phyloP scores from a whole-genome alignment of 1,140 invertebrate species.

The Meloidogyne exigua region DNA sequence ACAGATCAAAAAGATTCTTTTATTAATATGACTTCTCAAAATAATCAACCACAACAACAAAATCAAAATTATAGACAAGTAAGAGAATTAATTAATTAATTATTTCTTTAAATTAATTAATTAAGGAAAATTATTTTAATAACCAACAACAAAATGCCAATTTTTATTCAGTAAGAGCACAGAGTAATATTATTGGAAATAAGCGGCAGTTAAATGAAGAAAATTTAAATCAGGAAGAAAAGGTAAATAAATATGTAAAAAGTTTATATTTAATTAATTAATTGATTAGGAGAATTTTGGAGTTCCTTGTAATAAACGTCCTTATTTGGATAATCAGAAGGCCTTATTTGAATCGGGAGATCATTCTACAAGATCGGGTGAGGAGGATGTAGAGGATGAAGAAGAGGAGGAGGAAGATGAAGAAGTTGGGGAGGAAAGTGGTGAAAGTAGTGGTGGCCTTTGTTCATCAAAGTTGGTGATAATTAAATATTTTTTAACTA shows the following conservation, averaged over 20 bases:
- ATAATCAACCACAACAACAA: background rate
- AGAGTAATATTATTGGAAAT: background rate
- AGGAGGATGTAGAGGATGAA: background rate
- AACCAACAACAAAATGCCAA: background rate
- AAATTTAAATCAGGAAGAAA: background rate
- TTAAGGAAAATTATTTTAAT: slow-evolving; percentile 2
- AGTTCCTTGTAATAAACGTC: background rate
- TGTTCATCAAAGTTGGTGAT: background rate
- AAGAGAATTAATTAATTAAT: background rate
- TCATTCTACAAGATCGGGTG: background rate
- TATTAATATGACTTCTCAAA: background rate
- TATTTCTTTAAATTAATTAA: background rate
- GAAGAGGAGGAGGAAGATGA: background rate
- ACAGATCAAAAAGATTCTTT: background rate
- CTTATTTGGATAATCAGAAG: background rate
- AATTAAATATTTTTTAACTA: background rate
- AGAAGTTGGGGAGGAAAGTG: background rate
- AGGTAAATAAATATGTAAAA: background rate
- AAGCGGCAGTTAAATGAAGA: background rate
- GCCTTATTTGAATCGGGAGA: background rate
- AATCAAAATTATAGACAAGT: background rate
- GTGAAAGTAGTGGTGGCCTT: background rate
- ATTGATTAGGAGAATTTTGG: background rate
- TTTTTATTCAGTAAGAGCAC: background rate
- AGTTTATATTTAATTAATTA: background rate